Conservation (phyloP, 2,888 invertebrate species). For the Heliconius ismenius region DNA sequence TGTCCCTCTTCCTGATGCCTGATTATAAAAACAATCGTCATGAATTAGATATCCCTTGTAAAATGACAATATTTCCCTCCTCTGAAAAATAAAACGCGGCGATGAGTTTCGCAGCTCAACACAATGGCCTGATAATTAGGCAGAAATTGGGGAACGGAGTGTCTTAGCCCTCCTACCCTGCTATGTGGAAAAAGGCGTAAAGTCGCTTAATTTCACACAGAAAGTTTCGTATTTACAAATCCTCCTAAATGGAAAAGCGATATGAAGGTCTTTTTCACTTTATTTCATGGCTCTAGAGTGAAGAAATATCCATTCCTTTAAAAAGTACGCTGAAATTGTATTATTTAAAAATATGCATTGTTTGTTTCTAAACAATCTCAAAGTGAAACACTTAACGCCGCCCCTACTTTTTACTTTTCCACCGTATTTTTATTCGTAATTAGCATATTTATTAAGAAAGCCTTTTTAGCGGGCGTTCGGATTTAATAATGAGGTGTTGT, state of each 20-base stretch:
- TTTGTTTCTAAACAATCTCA: constrained; percentile 38
- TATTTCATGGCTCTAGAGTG: neutral
- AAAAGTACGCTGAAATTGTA: constrained; percentile 26
- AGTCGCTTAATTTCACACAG: neutral
- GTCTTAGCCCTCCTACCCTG: neutral
- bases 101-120: neutral
- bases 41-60: too few species aligned
- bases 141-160: neutral
- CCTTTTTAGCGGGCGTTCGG: constrained; percentile 31
- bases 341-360: constrained; percentile 36
- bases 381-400: constrained; percentile 34
- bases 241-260: neutral
- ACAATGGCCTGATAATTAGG: neutral
- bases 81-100: neutral
- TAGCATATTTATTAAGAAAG: constrained; percentile 41
- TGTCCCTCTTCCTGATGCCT: too few species aligned
- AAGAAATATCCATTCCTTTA: constrained; percentile 26
- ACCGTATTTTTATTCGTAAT: constrained; percentile 39
- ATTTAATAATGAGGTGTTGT: constrained; percentile 31
- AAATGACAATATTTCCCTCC: too few species aligned
- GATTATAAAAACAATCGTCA: too few species aligned
- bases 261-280: neutral
- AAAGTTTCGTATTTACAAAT: too few species aligned
- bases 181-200: neutral
- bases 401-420: constrained; percentile 29